Base-by-base conservation (phyloP, 2,888 invertebrate species). In the Andrena praecox region DNA sequence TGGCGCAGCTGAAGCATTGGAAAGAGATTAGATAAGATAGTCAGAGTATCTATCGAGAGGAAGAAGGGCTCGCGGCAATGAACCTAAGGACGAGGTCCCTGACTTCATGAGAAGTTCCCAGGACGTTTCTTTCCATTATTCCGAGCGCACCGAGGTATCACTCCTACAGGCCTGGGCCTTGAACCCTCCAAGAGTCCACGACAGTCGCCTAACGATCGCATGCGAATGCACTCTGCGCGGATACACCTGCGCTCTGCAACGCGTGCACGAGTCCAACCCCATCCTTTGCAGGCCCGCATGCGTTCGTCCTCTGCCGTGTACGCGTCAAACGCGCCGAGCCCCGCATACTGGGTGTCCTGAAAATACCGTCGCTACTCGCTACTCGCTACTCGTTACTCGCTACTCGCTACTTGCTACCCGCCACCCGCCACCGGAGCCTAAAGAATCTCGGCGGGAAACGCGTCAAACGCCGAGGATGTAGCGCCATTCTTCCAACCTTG, bases 101-200 rank as follows among this genome's bases (percentile, higher is more conserved):
- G 91, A 89, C 90, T 87, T 71, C 89, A 90, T 91, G 92, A 87
- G 92, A 92, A 92, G 87, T 82, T 92, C 92, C 87, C 92, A 91
- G 88, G 88, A 75, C 81, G 84, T 77, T 89, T 90, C 90, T 91
- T 90, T 91, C 86, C 90, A 83, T 85, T 88, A 88, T 87, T 84
- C 85, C 81, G 54, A 79, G 81, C 82, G 84, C 84, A 78, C 68
- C 68, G 66, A 77, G 78, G 80, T 85, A 85, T 87, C 84, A 78
- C 82, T 80, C 71, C 71, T 60, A 63, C 77, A 24, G 75, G 70
- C 42, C 60, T 84, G 80, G 88, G 82, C 89, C 89, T 90, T 90
- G 91, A 90, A 90, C 88, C 83, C 77, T 76, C 76, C 56, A 63
- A 54, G 79, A 87, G 87, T 83, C 87, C 82, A 86, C 80, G 80